Percentiles rank a stretch among this genome's conserved stretches.
These are phyloP conservation scores for Mercenaria mercenaria DNA, from an alignment of 1,140 invertebrate genomes.

Conservation along the genomic window DNA sequence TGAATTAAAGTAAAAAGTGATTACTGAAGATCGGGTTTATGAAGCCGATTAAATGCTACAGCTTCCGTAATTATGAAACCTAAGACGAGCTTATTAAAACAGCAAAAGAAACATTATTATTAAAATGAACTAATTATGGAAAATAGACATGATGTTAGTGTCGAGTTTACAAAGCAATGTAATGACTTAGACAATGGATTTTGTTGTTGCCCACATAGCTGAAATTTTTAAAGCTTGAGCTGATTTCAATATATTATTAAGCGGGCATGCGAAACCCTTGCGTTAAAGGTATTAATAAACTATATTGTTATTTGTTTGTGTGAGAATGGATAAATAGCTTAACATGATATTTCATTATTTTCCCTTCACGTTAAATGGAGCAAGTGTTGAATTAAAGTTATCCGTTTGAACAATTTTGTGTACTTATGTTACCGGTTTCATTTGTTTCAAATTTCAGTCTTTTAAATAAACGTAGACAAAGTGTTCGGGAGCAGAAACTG, in stretches of 20 bases:
- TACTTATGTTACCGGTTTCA: conserved; percentile 5
- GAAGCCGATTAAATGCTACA: no score
- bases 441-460: conserved; percentile 14
- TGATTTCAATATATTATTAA: not conserved
- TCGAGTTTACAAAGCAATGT: no score
- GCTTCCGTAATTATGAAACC: no score
- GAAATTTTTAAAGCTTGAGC: not conserved
- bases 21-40: no score
- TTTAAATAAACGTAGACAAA: not conserved
- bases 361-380: conserved; percentile 8
- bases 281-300: not conserved
- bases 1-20: no score
- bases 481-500: not conserved
- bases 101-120: no score
- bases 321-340: conserved; percentile 11
- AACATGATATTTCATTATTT: conserved; percentile 17
- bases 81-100: no score
- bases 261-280: not conserved
- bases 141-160: no score
- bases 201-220: not conserved
- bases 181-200: not conserved
- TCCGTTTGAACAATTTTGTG: conserved; percentile 17
- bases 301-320: not conserved
- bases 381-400: conserved; percentile 9
- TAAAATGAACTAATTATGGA: no score